Base-by-base conservation (phyloP, 2,113 vertebrate genomes). In the Ailurus styani region DNA sequence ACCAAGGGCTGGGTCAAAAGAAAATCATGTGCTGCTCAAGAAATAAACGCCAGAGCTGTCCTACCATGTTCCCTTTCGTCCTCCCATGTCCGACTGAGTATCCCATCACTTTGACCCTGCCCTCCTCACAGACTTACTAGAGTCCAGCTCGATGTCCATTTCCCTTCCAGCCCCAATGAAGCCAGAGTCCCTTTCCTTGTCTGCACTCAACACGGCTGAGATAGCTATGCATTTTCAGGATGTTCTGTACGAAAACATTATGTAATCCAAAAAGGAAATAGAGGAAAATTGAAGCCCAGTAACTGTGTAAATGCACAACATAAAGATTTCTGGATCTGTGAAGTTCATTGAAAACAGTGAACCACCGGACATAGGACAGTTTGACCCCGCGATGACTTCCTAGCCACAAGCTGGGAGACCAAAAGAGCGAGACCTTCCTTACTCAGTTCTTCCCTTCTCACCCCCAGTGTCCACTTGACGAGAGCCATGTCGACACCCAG, bases 181-280 rank as follows among this genome's bases (percentile, higher is more conserved):
- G 6, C 47, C 45, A 66, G 64, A 57, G 4, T 29, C 13, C 6
- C 72, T 83, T 79, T 45, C 70, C 96, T 60, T 37, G 10, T 73
- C 68, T 93, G 0, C 55, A 79, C 82, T 87, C 73, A 87, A 52
- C 20, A 82, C 4, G 55, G 21, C 20, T n/a, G 4, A 95, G 25
- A 68, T 4, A 88, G 52, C 7, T 27, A 75, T 37, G 40, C 40
- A 86, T 91, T 73, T 96, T 79, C 73, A 87, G 52, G 90, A 87
- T 29, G 17, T 42, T 42, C 42, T 64, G 87, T 85, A 84, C 10
- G 25, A 92, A 91, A 94, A 90, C 21, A 70, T 18, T 34, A 11
- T 9, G 57, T 27, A 90, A 95, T 62, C 54, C 23, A 42, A 31
- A 87, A 82, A 87, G 66, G 52, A 91, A 87, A 95, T 68, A 23